Evolutionary conservation across 30 jellyfish, hydroid and myxozoan species (phyloP).

Genomic region (Phacellophora camtschatica): DNA sequence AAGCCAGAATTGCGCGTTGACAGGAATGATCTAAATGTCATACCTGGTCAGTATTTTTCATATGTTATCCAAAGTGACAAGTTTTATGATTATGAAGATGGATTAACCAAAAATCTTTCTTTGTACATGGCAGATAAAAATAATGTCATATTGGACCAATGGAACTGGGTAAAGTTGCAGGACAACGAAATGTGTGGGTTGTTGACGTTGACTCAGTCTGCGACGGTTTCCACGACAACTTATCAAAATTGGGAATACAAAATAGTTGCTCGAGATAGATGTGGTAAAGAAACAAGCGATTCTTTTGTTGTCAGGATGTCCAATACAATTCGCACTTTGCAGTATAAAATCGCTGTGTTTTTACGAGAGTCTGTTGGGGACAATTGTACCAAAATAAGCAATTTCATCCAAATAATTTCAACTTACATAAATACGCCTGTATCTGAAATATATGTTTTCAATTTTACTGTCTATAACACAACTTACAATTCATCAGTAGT

Average conservation of each 20-base stretch:
- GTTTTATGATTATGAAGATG: constrained; percentile 89
- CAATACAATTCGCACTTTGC: background rate
- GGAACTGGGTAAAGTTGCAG: constrained; percentile 67
- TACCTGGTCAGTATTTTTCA: constrained; percentile 55
- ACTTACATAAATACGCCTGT: constrained; percentile 31
- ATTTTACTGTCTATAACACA: background rate
- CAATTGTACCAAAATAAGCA: constrained; percentile 64
- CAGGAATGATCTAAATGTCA: constrained; percentile 20
- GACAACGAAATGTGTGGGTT: constrained; percentile 64
- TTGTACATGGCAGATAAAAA: constrained; percentile 25
- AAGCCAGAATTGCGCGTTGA: constrained; percentile 48
- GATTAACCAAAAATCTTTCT: constrained; percentile 72
- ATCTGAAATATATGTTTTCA: constrained; percentile 24
- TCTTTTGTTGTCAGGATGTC: constrained; percentile 27
- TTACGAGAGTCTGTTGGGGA: constrained; percentile 8
- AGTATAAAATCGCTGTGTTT: constrained; percentile 24
- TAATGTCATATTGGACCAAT: background rate
- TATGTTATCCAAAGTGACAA: constrained; percentile 69
- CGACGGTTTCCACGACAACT: background rate
- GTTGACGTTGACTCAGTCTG: constrained; percentile 4
- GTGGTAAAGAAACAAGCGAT: constrained; percentile 66
- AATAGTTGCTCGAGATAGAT: constrained; percentile 71
- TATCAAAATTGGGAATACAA: constrained; percentile 36
- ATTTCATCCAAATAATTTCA: constrained; percentile 49
- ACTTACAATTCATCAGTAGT: constrained; percentile 47